Percentiles rank a stretch among this genome's conserved stretches.
These are phyloP conservation scores for Bimastos eiseni DNA, from an alignment of 2,888 invertebrate genomes.

Conservation along the genomic window DNA sequence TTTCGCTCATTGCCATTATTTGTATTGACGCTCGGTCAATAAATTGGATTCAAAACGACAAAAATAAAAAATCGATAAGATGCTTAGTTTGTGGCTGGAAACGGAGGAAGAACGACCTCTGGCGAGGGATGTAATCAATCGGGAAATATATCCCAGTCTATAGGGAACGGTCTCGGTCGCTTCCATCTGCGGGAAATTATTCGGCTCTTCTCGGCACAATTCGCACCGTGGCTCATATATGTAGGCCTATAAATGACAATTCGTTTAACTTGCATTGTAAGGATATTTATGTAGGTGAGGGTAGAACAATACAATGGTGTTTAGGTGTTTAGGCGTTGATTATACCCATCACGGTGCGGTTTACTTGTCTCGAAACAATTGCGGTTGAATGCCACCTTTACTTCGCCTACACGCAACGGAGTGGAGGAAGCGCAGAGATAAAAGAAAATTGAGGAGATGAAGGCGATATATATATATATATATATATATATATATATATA, in stretches of 20 bases:
- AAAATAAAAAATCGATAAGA: background rate
- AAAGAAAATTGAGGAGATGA: background rate
- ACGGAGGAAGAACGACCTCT: background rate
- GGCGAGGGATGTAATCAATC: too few species aligned
- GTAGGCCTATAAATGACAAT: background rate
- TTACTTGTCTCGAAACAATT: background rate
- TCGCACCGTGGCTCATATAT: too few species aligned
- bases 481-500: too few species aligned
- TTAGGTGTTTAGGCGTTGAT: background rate
- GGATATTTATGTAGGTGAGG: background rate
- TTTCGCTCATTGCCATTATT: background rate
- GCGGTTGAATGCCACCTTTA: background rate
- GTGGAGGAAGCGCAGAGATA: background rate
- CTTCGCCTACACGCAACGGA: slow-evolving; percentile 2
- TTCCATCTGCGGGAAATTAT: too few species aligned
- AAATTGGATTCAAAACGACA: background rate
- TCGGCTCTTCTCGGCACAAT: too few species aligned
- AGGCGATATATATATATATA: background rate
- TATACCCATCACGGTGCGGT: background rate
- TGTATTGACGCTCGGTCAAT: background rate
- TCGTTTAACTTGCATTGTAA: background rate
- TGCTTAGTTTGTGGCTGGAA: background rate
- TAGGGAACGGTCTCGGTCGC: too few species aligned
- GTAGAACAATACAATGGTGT: background rate
- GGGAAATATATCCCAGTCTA: too few species aligned